Evolutionary conservation across 2,888 invertebrate species (phyloP).

Genomic region (Idaea dimidiata): DNA sequence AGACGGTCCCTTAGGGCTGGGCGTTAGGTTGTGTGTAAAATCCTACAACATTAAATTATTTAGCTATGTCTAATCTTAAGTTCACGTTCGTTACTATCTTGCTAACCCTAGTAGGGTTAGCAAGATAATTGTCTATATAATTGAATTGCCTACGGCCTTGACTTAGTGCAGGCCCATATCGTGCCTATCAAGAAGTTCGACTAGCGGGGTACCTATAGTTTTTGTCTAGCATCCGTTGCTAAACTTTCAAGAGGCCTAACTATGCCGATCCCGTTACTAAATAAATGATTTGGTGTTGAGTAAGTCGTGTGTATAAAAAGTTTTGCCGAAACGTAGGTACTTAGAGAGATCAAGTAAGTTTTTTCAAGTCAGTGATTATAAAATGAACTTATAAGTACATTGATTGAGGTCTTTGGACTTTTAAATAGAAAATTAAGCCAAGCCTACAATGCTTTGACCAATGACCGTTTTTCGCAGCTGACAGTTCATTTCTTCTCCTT

Average conservation of each 20-base stretch:
- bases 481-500: background rate
- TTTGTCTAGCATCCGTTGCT: constrained; percentile 21
- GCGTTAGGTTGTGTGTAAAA: too few relatives aligned
- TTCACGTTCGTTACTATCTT: constrained; percentile 7
- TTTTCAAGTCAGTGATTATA: background rate
- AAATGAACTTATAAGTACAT: background rate
- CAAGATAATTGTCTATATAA: constrained; percentile 19
- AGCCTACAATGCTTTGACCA: background rate
- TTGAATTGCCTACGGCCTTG: constrained; percentile 26
- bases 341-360: background rate
- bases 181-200: background rate
- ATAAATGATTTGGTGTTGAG: constrained; percentile 20
- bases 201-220: constrained; percentile 9
- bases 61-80: constrained; percentile 1
- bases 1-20: too few relatives aligned
- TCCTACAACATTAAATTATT: too few relatives aligned
- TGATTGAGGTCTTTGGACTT: background rate
- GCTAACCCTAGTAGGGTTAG: background rate
- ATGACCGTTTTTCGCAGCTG: background rate
- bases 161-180: constrained; percentile 12
- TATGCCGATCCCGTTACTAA: constrained; percentile 23
- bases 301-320: constrained; percentile 17
- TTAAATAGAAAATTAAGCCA: background rate
- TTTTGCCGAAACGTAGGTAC: background rate
- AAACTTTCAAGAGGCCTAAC: constrained; percentile 15